Evolutionary conservation across 2,888 invertebrate species (phyloP).

Genomic region (Cosmia pyralina): DNA sequence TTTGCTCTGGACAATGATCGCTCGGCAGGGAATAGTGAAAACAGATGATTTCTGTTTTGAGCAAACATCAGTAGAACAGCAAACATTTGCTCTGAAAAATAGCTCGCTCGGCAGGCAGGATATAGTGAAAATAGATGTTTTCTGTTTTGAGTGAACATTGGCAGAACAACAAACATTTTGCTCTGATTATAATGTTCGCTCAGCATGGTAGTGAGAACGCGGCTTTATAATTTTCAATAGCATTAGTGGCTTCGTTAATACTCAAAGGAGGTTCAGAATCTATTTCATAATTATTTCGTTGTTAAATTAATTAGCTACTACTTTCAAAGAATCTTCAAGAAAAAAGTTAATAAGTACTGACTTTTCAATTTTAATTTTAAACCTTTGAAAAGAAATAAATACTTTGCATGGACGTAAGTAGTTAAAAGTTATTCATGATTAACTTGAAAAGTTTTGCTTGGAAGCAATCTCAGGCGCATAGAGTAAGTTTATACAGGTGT

Average conservation of each 20-base stretch:
- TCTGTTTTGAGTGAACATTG: too few species aligned
- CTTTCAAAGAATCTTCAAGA: slow-evolving; percentile 24
- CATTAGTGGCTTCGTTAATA: slow-evolving; percentile 14
- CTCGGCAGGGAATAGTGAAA: too few species aligned
- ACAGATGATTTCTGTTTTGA: too few species aligned
- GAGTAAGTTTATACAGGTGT: slow-evolving; percentile 23
- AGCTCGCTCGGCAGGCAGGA: too few species aligned
- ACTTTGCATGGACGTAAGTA: slow-evolving; percentile 25
- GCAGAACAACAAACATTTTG: too few species aligned
- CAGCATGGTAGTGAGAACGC: too few species aligned
- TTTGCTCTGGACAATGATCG: too few species aligned
- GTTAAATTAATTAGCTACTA: slow-evolving; percentile 21
- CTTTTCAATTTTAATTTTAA: slow-evolving; percentile 24
- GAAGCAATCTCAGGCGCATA: slow-evolving; percentile 21
- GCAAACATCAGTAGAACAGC: too few species aligned
- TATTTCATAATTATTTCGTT: slow-evolving; percentile 5
- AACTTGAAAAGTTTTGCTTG: slow-evolving; percentile 31
- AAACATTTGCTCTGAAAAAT: too few species aligned
- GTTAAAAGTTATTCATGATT: slow-evolving; percentile 29
- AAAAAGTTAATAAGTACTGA: slow-evolving; percentile 13
- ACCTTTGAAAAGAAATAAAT: slow-evolving; percentile 25
- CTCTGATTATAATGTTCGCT: too few species aligned
- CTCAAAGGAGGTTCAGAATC: slow-evolving; percentile 11
- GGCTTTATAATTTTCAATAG: slow-evolving; percentile 22
- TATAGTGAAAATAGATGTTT: too few species aligned